Evolutionary conservation across 2,113 vertebrate genomes (phyloP).

Genomic region (Scopus umbretta): DNA sequence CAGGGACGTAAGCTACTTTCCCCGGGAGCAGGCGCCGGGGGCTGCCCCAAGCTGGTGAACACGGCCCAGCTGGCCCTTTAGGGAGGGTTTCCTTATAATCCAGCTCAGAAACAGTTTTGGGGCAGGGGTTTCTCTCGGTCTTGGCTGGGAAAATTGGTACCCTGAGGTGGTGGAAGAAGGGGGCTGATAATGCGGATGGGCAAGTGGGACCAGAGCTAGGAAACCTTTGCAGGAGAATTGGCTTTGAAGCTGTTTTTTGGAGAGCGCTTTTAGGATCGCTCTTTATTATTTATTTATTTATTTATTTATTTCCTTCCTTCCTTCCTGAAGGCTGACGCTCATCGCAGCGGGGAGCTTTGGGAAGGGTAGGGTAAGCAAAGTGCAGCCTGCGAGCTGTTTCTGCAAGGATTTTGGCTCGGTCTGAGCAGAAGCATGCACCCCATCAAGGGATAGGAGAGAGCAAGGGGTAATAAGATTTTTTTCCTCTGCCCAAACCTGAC

Average conservation of each 20-base stretch:
- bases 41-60: not conserved
- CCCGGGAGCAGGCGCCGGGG: rapidly evolving
- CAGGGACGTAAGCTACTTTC: conserved; percentile 3
- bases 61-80: conserved; percentile 3
- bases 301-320: not conserved
- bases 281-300: not conserved
- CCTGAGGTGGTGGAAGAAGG: not conserved
- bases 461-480: not conserved
- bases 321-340: not conserved
- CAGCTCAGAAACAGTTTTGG: not conserved
- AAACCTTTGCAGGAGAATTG: not conserved
- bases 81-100: not conserved
- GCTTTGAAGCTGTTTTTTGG: not conserved
- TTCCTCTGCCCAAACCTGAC: not conserved
- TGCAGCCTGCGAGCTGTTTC: not conserved
- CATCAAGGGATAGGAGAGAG: not conserved
- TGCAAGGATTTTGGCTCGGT: rapidly evolving
- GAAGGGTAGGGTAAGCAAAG: not conserved
- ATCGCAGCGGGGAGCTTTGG: rapidly evolving
- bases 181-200: not conserved
- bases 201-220: not conserved
- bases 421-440: not conserved
- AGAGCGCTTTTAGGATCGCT: not conserved
- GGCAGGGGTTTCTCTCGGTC: not conserved
- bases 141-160: not conserved